These are phyloP conservation scores for Chaitophorus viminalis DNA, from an alignment of 2,888 invertebrate genomes.

Conservation along the genomic window DNA sequence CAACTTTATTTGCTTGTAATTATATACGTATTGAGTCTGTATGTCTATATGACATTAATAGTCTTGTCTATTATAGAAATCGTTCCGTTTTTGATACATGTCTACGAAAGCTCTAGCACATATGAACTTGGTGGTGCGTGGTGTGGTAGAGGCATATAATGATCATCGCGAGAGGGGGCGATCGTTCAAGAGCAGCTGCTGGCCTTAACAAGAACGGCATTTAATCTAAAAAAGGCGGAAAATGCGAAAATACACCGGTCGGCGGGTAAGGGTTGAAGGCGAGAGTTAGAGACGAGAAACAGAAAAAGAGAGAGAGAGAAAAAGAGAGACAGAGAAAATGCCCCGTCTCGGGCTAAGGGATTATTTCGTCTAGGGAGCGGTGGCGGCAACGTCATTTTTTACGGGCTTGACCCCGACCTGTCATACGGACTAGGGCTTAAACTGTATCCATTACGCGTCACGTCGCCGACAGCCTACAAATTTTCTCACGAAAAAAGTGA, in stretches of 20 bases:
- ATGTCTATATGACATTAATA: no score
- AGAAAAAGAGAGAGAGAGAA: background rate
- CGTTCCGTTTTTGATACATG: no score
- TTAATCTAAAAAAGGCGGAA: slow-evolving; percentile 46
- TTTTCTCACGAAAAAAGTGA: slow-evolving; percentile 58
- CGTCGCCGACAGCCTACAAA: slow-evolving; percentile 60
- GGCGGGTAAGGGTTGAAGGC: background rate
- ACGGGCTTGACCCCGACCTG: slow-evolving; percentile 58
- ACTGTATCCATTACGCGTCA: slow-evolving; percentile 61
- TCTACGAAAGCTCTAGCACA: background rate
- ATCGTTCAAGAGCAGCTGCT: slow-evolving; percentile 13
- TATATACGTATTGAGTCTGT: no score
- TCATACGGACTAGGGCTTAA: slow-evolving; percentile 45
- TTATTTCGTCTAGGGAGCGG: slow-evolving; percentile 51
- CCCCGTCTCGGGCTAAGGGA: slow-evolving; percentile 30
- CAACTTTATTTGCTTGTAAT: no score
- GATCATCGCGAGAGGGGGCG: background rate
- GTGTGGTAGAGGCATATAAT: background rate
- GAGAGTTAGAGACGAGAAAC: background rate
- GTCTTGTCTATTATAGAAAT: no score
- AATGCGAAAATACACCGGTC: slow-evolving; percentile 24
- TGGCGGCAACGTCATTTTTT: slow-evolving; percentile 49
- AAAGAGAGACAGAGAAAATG: slow-evolving; percentile 19
- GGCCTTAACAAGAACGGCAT: slow-evolving; percentile 34
- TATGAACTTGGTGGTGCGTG: background rate